These are phyloP conservation scores for Melanotaenia parkinsoni DNA, from an alignment of 2,797 vertebrate genomes.

Conservation along the genomic window DNA sequence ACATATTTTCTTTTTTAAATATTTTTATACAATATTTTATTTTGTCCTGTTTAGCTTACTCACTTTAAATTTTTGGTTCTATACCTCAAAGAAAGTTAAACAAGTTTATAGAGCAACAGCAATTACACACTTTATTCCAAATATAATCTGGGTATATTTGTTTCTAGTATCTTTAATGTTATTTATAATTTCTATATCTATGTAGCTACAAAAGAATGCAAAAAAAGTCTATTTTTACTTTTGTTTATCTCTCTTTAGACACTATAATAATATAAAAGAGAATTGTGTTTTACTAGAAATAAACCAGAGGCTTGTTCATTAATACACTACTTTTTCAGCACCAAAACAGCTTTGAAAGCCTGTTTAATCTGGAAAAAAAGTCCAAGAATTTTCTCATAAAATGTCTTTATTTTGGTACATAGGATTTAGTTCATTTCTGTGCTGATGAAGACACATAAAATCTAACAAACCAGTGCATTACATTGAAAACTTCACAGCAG, in stretches of 20 bases:
- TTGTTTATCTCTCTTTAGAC: neutral
- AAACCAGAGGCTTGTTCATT: too few species aligned
- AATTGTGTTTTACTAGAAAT: neutral
- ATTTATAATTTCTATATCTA: neutral
- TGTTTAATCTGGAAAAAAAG: too few species aligned
- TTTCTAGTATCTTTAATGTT: neutral
- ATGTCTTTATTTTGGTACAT: conserved; percentile 81
- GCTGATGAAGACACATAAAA: conserved; percentile 72
- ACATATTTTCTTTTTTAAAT: too few species aligned
- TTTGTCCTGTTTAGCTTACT: neutral
- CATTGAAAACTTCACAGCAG: conserved; percentile 84
- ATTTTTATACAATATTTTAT: too few species aligned
- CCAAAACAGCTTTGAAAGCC: neutral
- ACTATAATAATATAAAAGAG: neutral
- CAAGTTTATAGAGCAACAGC: neutral
- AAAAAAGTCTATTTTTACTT: neutral
- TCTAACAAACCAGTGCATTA: conserved; percentile 85
- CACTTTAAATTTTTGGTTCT: neutral
- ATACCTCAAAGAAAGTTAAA: neutral
- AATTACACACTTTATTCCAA: neutral
- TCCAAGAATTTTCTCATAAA: conserved; percentile 50
- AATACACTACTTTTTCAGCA: too few species aligned
- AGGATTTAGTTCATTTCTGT: conserved; percentile 71
- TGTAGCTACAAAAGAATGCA: neutral
- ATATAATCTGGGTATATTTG: neutral